These are phyloP conservation scores for Clarias batrachus DNA, from an alignment of 2,113 vertebrate genomes.

Conservation along the genomic window DNA sequence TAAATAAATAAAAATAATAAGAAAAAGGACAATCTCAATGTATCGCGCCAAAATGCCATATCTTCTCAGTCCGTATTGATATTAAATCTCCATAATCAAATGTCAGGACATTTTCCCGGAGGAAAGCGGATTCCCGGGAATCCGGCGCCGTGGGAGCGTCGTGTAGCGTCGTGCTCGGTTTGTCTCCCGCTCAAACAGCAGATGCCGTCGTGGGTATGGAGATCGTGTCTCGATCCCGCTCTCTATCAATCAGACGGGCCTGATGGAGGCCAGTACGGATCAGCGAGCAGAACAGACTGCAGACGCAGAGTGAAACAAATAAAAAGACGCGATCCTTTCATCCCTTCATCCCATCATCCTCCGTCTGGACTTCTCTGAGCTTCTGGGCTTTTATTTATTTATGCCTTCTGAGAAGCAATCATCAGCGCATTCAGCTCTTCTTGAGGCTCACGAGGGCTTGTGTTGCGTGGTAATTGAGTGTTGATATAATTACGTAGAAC, in stretches of 20 bases:
- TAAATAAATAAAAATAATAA: not conserved
- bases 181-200: not conserved
- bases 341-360: not conserved
- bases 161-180: not conserved
- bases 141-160: not conserved
- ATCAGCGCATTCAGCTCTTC: conserved; percentile 28
- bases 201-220: conserved; percentile 27
- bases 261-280: conserved; percentile 57
- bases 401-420: conserved; percentile 17
- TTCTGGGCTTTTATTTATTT: conserved; percentile 27
- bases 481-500: conserved; percentile 53
- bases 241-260: conserved; percentile 48
- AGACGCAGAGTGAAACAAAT: conserved; percentile 11
- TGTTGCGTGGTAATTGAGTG: conserved; percentile 42
- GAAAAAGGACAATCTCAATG: not conserved
- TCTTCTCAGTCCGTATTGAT: not conserved
- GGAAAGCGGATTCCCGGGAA: not conserved
- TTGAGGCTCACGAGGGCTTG: conserved; percentile 9
- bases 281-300: conserved; percentile 52
- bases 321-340: conserved; percentile 15
- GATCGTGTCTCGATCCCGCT: conserved; percentile 19
- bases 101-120: not conserved
- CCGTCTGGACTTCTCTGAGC: conserved; percentile 5
- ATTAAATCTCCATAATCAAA: not conserved
- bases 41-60: not conserved